phyloP scores from a whole-genome alignment of 2,888 invertebrate genomes.

The Ormyrus nitidulus region DNA sequence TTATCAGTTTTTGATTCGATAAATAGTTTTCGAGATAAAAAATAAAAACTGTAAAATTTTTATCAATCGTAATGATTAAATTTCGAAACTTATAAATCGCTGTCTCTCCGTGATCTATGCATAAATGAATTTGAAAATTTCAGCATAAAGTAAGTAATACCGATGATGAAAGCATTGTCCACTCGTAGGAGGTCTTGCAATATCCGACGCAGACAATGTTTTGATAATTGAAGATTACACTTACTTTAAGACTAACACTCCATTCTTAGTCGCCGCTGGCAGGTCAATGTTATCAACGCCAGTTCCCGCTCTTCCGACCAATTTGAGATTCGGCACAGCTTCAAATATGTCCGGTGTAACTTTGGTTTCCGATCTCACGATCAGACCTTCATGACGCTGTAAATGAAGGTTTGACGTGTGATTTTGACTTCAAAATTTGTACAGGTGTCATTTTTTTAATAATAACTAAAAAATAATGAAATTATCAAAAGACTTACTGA shows the following conservation, averaged over 20 bases:
- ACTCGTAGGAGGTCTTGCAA: conserved; percentile 15
- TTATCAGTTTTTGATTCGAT: too few relatives aligned
- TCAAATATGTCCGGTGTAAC: conserved; percentile 91
- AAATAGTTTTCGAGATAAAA: too few relatives aligned
- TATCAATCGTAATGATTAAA: too few relatives aligned
- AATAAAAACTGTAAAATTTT: too few relatives aligned
- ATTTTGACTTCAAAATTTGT: neutral
- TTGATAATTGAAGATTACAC: conserved; percentile 65
- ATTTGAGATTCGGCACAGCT: conserved; percentile 85
- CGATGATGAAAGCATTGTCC: neutral
- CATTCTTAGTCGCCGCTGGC: conserved; percentile 87
- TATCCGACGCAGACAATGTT: neutral
- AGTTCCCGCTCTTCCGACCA: conserved; percentile 97
- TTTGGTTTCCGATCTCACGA: conserved; percentile 96
- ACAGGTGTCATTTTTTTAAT: neutral
- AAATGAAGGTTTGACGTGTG: conserved; percentile 56
- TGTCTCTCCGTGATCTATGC: too few relatives aligned
- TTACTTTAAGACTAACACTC: conserved; percentile 96
- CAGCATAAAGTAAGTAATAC: too few relatives aligned
- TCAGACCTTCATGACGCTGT: conserved; percentile 93
- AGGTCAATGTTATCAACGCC: conserved; percentile 99
- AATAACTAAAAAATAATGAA: neutral
- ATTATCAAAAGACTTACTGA: conserved; percentile 78
- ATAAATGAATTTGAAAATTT: too few relatives aligned
- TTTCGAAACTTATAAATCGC: too few relatives aligned